phyloP scores from a whole-genome alignment of 2,113 vertebrate genomes.

The Megaceryle maxima region DNA sequence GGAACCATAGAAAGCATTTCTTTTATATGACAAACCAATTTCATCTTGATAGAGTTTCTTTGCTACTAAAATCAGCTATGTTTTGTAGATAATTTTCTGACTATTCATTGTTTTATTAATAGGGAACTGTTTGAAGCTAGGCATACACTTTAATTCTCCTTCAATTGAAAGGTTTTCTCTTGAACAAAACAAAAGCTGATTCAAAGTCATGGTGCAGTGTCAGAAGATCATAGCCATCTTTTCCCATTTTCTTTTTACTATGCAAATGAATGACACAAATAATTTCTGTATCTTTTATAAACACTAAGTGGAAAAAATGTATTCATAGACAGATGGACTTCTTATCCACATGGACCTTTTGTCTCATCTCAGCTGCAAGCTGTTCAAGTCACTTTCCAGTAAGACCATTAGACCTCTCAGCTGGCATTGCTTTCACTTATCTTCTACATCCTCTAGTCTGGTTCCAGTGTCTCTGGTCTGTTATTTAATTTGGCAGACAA shows the following conservation, averaged over 20 bases:
- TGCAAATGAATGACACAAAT: not conserved
- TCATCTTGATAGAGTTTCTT: not conserved
- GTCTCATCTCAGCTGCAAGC: conserved; percentile 60
- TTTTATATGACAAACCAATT: not conserved
- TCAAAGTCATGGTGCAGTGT: not conserved
- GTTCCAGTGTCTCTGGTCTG: conserved; percentile 47
- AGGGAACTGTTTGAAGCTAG: not conserved
- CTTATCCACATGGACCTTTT: conserved; percentile 27
- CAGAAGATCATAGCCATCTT: not conserved
- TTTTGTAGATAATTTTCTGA: not conserved
- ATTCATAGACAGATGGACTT: conserved; percentile 35
- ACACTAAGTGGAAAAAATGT: not conserved
- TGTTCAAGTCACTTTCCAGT: conserved; percentile 56
- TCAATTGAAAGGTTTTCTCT: not conserved
- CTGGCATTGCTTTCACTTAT: conserved; percentile 31
- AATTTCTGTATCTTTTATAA: not conserved
- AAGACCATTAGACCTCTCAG: conserved; percentile 42
- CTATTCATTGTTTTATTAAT: not conserved
- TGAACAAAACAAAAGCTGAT: not conserved
- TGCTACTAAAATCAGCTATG: not conserved
- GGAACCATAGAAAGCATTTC: not conserved
- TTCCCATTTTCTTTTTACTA: not conserved
- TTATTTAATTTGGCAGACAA: conserved; percentile 66
- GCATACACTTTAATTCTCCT: not conserved
- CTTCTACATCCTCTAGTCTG: conserved; percentile 24